Evolutionary conservation across 2,888 invertebrate species (phyloP).

Genomic region (Caradrina kadenii): DNA sequence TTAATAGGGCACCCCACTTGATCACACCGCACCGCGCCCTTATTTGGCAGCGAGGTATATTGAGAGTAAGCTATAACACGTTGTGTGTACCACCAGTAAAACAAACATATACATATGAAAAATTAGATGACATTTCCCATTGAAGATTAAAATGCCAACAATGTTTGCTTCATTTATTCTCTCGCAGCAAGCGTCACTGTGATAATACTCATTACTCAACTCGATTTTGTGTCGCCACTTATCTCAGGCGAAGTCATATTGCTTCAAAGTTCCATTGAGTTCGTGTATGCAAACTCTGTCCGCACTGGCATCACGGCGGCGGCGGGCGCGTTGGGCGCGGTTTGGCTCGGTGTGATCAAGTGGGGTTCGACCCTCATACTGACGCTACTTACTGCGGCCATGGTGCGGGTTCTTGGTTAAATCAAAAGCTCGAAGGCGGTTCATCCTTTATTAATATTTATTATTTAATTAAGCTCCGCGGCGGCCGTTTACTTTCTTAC

Average conservation of each 20-base stretch:
- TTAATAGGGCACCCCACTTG: conserved; percentile 45
- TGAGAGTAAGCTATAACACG: not conserved
- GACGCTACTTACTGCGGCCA: conserved; percentile 55
- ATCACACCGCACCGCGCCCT: conserved; percentile 49
- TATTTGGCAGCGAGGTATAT: not conserved
- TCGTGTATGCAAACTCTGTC: not conserved
- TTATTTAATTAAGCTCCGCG: conserved; percentile 43
- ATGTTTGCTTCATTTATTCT: not conserved
- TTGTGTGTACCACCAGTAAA: conserved; percentile 26
- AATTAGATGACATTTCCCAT: not conserved
- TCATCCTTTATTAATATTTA: conserved; percentile 48
- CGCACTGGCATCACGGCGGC: not conserved
- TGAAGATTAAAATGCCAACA: not conserved
- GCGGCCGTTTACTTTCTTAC: conserved; percentile 29
- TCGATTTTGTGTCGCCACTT: not conserved
- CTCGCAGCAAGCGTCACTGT: not conserved
- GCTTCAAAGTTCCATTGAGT: not conserved
- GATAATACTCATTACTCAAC: not conserved
- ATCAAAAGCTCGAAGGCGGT: conserved; percentile 53
- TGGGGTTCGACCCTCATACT: conserved; percentile 34
- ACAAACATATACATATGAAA: no score
- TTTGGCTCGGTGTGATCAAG: conserved; percentile 29
- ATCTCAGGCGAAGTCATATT: not conserved
- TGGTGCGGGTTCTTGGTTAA: conserved; percentile 34
- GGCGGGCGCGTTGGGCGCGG: conserved; percentile 15